Evolutionary conservation across 1,140 invertebrate species (phyloP).

Genomic region (Drosophila albomicans): DNA sequence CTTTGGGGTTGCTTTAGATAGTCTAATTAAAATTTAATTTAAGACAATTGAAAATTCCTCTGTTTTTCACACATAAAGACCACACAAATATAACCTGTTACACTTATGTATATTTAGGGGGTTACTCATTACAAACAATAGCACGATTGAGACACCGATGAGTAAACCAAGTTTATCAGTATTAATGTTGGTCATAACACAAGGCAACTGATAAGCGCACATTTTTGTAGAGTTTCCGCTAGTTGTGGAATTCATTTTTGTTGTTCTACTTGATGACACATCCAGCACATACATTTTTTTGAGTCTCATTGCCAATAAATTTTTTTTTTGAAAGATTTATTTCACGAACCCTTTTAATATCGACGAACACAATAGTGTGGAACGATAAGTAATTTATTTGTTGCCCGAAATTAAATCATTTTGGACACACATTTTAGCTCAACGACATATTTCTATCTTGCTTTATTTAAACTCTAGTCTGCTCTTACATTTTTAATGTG

Average conservation of each 20-base stretch:
- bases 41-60: no score
- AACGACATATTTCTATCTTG: not conserved
- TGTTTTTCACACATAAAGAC: no score
- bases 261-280: constrained; percentile 50
- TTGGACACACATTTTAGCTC: no score
- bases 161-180: constrained; percentile 70
- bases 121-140: constrained; percentile 32
- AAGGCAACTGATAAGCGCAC: constrained; percentile 65
- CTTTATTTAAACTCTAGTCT: no score
- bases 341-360: no score
- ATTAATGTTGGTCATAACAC: constrained; percentile 19
- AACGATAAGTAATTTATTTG: no score
- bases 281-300: constrained; percentile 24
- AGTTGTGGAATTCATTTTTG: constrained; percentile 16
- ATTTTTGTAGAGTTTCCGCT: constrained; percentile 62
- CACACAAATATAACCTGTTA: not conserved
- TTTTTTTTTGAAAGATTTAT: not conserved
- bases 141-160: constrained; percentile 56
- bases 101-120: not conserved
- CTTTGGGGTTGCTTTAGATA: no score
- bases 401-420: no score
- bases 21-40: no score
- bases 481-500: no score
- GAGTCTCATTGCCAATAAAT: constrained; percentile 40
- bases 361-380: no score